phyloP scores from a whole-genome alignment of 2,888 invertebrate genomes.

The Graphium colonna region DNA sequence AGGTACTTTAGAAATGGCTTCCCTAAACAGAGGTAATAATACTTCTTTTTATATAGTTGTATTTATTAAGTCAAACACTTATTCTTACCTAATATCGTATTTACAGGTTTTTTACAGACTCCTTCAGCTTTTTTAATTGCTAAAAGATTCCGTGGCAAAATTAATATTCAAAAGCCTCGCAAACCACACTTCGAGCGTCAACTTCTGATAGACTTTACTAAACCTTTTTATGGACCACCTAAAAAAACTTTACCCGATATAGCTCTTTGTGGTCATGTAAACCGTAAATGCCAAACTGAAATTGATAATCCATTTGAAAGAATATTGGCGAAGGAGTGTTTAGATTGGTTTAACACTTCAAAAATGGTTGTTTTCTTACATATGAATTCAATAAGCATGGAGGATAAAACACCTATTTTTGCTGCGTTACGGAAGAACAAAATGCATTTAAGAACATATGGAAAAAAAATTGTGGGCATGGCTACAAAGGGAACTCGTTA shows the following conservation, averaged over 20 bases:
- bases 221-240: conserved; percentile 79
- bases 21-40: conserved; percentile 43
- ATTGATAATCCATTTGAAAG: conserved; percentile 85
- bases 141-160: conserved; percentile 86
- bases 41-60: not conserved
- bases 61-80: not conserved
- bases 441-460: conserved; percentile 85
- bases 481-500: conserved; percentile 85
- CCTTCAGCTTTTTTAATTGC: conserved; percentile 71
- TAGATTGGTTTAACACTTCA: conserved; percentile 85
- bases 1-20: conserved; percentile 34
- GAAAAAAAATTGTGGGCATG: conserved; percentile 81
- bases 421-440: conserved; percentile 82
- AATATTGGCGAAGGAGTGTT: conserved; percentile 86
- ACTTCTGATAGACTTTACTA: conserved; percentile 81
- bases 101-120: conserved; percentile 66
- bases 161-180: conserved; percentile 87
- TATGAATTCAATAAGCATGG: conserved; percentile 83
- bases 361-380: conserved; percentile 87
- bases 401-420: conserved; percentile 82
- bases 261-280: conserved; percentile 73
- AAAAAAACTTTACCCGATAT: conserved; percentile 64
- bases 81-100: conserved; percentile 8
- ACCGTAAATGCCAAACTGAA: conserved; percentile 38
- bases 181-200: conserved; percentile 85